Conservation (phyloP, 2,113 vertebrate genomes). For the Nematolebias whitei region DNA sequence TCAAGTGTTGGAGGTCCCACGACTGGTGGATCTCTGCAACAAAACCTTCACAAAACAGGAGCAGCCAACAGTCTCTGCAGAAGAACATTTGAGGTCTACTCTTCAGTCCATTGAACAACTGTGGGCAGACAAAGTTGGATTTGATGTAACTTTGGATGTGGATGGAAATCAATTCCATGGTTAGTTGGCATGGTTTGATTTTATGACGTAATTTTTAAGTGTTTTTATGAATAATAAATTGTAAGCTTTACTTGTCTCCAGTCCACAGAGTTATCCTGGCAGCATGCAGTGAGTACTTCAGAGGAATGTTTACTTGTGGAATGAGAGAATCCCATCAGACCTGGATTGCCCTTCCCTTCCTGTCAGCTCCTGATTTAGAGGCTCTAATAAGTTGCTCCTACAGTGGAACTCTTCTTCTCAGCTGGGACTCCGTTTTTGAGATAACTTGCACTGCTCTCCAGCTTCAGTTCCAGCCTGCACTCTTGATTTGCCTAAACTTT, state of each 20-base stretch:
- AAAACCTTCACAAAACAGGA: slow-evolving; percentile 4
- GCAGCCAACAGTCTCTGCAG: slow-evolving; percentile 33
- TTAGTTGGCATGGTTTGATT: slow-evolving; percentile 40
- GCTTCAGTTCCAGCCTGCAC: slow-evolving; percentile 85
- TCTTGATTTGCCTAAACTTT: slow-evolving; percentile 84
- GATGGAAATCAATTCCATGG: slow-evolving; percentile 73
- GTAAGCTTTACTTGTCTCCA: slow-evolving; percentile 47
- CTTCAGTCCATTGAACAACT: slow-evolving; percentile 78
- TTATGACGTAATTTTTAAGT: background rate
- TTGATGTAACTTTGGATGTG: slow-evolving; percentile 84
- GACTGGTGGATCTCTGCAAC: slow-evolving; percentile 73
- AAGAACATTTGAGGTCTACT: slow-evolving; percentile 73
- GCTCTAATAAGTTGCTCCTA: slow-evolving; percentile 85
- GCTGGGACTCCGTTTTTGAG: slow-evolving; percentile 85
- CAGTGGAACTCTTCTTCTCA: slow-evolving; percentile 78
- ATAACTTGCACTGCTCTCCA: slow-evolving; percentile 83
- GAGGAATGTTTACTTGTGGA: slow-evolving; percentile 89
- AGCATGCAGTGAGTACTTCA: slow-evolving; percentile 90
- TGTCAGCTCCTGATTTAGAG: slow-evolving; percentile 79
- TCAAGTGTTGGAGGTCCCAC: slow-evolving; percentile 70
- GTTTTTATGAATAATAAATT: background rate
- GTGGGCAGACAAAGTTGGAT: slow-evolving; percentile 77
- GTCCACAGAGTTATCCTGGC: slow-evolving; percentile 88
- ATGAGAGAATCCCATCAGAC: slow-evolving; percentile 86
- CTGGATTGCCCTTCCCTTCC: slow-evolving; percentile 60